Base-by-base conservation (phyloP, 2,113 vertebrate genomes). In the Pelvicachromis taeniatus region DNA sequence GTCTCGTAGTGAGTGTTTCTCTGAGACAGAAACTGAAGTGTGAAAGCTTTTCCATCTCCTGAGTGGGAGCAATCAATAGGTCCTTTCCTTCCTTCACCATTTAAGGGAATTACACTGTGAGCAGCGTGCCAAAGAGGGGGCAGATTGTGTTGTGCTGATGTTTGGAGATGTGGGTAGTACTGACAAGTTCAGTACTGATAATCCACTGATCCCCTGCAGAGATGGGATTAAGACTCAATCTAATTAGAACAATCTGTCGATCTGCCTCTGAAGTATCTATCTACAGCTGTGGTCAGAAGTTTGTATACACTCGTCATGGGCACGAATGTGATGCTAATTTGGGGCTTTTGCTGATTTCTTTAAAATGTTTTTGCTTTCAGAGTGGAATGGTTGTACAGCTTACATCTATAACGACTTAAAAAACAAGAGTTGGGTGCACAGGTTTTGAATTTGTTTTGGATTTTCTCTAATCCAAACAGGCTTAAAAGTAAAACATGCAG, bases 161-260 rank as follows among this genome's bases (percentile, higher is more conserved):
- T 75, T 61, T 56, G 80, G 78, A 79, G 55, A 75, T 65, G 54
- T 17, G 56, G 35, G 17, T 40, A 50, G 38, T 12, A 9, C 10
- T 54, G 50, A 63, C 75, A 77, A 55, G 13, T 79, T 54, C 35
- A 55, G 26, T 35, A 31, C 40, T 50, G 70, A 75, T 82, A 91
- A 92, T 92, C 75, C 38, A 83, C 29, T 85, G 23, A 85, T 56
- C 26, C 54, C 42, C 53, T 35, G 70, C 10, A 75, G 6, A 75
- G 38, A 86, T 33, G 23, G 82, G 84, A 81, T 90, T 88, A 81
- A 85, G 50, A 54, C 61, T 85, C 75, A 86, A 42, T 59, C 81
- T 82, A 68, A 77, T 88, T 68, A 81, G 26, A 81, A 63, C 50
- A 84, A 82, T 81, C 85, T 59, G 14, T 82, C 63, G 12, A 56